A percentile compares a stretch with the other conserved stretches of the same genome.
Conservation (phyloP, 2,113 vertebrate genomes). For the Sinocyclocheilus anophthalmus region DNA sequence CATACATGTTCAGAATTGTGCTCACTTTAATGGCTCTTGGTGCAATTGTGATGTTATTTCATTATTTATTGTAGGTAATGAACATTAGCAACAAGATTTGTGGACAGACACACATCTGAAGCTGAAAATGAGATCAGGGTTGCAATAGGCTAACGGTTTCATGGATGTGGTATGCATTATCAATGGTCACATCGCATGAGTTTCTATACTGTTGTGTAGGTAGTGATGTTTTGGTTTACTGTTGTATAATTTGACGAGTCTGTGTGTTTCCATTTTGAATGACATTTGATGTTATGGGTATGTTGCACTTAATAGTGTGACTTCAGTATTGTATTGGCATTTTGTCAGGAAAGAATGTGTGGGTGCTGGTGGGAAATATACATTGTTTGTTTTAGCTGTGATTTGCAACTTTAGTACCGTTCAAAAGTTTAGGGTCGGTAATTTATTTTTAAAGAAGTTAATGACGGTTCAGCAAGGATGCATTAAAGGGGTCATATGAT, state of each 20-base stretch:
- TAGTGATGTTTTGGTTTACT: constrained; percentile 13
- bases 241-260: constrained; percentile 2
- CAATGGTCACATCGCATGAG: constrained; percentile 4
- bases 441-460: not conserved
- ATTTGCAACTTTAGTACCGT: not conserved
- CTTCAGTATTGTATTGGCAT: not conserved
- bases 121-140: not conserved
- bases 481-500: not conserved
- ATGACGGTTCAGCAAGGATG: not conserved
- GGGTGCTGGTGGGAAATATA: not conserved
- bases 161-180: not conserved
- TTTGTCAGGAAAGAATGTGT: not conserved
- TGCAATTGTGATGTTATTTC: not conserved
- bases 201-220: constrained; percentile 15
- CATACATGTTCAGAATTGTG: not conserved
- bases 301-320: not conserved
- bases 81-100: not conserved
- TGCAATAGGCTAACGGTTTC: not conserved
- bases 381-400: not conserved
- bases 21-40: not conserved
- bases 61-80: not conserved
- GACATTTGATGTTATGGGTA: not conserved
- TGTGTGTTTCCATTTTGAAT: not conserved
- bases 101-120: not conserved
- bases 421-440: not conserved